Evolutionary conservation across 2,888 invertebrate genomes (phyloP).

Genomic region (Iselma pallidipennis): DNA sequence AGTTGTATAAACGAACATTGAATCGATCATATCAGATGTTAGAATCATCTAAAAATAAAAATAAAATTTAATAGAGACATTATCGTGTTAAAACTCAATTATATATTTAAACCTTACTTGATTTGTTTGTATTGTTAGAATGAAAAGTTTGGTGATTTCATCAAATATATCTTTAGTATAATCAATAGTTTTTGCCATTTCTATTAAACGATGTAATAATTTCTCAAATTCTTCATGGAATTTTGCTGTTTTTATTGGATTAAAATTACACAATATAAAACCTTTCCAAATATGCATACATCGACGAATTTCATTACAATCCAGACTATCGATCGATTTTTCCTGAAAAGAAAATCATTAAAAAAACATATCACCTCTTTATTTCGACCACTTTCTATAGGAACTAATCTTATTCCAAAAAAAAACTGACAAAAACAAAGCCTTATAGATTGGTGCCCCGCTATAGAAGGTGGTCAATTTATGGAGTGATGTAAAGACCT

Average conservation of each 20-base stretch:
- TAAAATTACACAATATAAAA: constrained; percentile 45
- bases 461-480: no score
- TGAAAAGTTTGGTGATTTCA: constrained; percentile 42
- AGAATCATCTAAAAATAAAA: constrained; percentile 45
- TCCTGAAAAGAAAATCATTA: constrained; percentile 28
- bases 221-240: constrained; percentile 41
- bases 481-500: no score
- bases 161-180: constrained; percentile 34
- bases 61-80: constrained; percentile 7
- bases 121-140: constrained; percentile 42
- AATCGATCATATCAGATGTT: constrained; percentile 44
- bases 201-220: constrained; percentile 38
- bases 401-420: no score
- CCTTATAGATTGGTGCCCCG: no score
- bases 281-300: constrained; percentile 44
- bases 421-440: no score
- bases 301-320: constrained; percentile 26
- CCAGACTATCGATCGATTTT: constrained; percentile 19
- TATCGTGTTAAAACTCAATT: constrained; percentile 7
- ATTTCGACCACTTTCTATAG: no score
- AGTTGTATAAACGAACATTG: constrained; percentile 12
- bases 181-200: constrained; percentile 28
- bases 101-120: constrained; percentile 46
- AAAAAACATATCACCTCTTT: no score
- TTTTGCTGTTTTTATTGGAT: constrained; percentile 43